Evolutionary conservation across 92 coral and sea anemone genomes (phyloP), one percentile per base, ranked within the genome.

Genomic region (Hydrozoanthus gracilis): DNA sequence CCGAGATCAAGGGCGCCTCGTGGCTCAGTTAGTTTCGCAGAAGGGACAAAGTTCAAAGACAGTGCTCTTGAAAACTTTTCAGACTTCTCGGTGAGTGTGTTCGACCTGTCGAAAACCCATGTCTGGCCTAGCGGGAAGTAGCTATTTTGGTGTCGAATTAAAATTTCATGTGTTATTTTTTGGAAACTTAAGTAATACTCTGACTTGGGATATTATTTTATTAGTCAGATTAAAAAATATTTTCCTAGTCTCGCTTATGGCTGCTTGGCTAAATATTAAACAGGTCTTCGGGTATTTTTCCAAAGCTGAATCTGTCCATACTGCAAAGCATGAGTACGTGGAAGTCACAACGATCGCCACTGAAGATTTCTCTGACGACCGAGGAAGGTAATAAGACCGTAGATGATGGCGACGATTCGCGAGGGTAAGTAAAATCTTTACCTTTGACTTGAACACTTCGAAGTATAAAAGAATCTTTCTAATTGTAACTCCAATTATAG

Each of bases 311-410:
- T 86, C 88, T 94, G 80, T 87, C 95, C n/a, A 88, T 90, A 35
- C 79, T 94, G 74, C 83, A 89, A 86, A 94, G 77, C 66, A 93
- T 94, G 88, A 92, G 92, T 60, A 85, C 87, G n/a, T 90, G 98
- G 92, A 94, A 92, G 67, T 44, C 71, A 7, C 89, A 88, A 62
- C 69, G 94, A 52, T 88, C 95, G 64, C 88, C 98, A 10, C 84
- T 94, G 27, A 94, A 92, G 75, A 94, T 94, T 67, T 94, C 98
- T 10, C 69, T 94, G 44, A 94, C 95, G n/a, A 94, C 93, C 5
- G 98, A 94, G 12, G 98, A 92, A 18, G 98, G 98, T 0, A 93
- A 91, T 61, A 95, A 92, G 46, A 64, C 73, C 6, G 64, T 62
- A 8, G 85, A 62, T 12, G 56, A 80, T 65, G 85, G 44, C n/a